These are phyloP conservation scores for Helarctos malayanus DNA, from an alignment of 2,797 vertebrate genomes.

Conservation along the genomic window DNA sequence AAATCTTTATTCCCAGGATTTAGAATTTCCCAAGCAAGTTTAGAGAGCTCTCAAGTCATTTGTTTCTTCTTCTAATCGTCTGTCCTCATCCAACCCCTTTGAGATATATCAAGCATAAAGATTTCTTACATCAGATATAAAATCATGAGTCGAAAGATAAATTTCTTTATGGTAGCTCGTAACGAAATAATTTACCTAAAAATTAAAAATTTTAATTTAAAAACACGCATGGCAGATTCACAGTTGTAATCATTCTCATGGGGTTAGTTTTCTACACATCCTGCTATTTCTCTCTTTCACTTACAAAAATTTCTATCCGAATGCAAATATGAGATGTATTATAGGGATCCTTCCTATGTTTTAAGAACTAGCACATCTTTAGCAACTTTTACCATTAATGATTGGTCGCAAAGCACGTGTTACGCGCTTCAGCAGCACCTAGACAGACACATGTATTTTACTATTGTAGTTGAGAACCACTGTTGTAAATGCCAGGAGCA, in stretches of 20 bases:
- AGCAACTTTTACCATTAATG: neutral
- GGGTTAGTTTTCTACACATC: neutral
- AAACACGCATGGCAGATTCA: neutral
- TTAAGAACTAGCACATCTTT: neutral
- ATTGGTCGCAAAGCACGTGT: neutral
- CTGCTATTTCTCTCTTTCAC: neutral
- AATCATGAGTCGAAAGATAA: neutral
- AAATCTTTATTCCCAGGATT: slow-evolving; percentile 8
- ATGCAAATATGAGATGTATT: neutral
- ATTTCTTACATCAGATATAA: neutral
- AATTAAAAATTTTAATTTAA: neutral
- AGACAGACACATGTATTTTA: neutral
- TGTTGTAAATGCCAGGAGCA: neutral
- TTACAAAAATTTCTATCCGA: neutral
- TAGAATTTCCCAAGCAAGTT: neutral
- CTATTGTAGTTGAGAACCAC: neutral
- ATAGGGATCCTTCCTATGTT: neutral
- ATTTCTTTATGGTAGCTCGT: neutral
- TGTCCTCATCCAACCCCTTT: neutral
- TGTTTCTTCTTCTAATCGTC: neutral
- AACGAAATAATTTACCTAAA: slow-evolving; percentile 2
- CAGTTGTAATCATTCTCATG: neutral
- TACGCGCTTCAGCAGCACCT: neutral
- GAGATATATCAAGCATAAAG: neutral
- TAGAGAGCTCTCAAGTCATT: neutral